Evolutionary conservation across 1,140 invertebrate genomes (phyloP).

Genomic region (Drosophila dunni): DNA sequence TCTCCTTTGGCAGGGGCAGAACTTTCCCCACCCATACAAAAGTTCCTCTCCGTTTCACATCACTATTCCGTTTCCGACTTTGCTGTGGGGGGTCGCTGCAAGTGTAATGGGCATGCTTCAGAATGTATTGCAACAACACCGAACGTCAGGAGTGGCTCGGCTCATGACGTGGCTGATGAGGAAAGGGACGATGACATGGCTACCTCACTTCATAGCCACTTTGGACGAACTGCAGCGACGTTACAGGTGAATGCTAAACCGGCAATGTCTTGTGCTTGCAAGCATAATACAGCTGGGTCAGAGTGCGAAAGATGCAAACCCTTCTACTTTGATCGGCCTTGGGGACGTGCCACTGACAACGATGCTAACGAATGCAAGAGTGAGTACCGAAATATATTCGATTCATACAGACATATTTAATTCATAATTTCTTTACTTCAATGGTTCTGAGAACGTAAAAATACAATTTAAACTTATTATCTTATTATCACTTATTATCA

Average conservation of each 20-base stretch:
- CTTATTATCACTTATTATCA: too few relatives aligned
- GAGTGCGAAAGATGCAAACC: conserved; percentile 99
- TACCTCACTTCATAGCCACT: conserved; percentile 45
- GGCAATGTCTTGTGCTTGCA: conserved; percentile 95
- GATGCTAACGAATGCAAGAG: conserved; percentile 99
- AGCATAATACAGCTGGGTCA: conserved; percentile 98
- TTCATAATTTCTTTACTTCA: too few relatives aligned
- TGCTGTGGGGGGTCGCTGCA: conserved; percentile 98
- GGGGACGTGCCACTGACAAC: conserved; percentile 97
- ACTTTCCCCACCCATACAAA: conserved; percentile 55
- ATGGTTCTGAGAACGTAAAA: too few relatives aligned
- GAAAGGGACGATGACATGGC: conserved; percentile 85
- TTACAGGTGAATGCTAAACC: conserved; percentile 75
- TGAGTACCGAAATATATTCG: conserved; percentile 85
- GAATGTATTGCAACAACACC: conserved; percentile 87
- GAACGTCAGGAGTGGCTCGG: neutral
- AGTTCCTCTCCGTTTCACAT: conserved; percentile 84
- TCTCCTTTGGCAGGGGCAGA: conserved; percentile 5
- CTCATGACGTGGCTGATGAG: conserved; percentile 76
- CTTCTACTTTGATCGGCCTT: conserved; percentile 99
- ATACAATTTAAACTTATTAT: too few relatives aligned
- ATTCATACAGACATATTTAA: too few relatives aligned
- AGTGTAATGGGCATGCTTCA: conserved; percentile 99
- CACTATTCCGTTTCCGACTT: conserved; percentile 98
- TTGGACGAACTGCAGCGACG: conserved; percentile 68